Base-by-base conservation (phyloP, 2,888 invertebrate genomes). In the Eilema griseolum region DNA sequence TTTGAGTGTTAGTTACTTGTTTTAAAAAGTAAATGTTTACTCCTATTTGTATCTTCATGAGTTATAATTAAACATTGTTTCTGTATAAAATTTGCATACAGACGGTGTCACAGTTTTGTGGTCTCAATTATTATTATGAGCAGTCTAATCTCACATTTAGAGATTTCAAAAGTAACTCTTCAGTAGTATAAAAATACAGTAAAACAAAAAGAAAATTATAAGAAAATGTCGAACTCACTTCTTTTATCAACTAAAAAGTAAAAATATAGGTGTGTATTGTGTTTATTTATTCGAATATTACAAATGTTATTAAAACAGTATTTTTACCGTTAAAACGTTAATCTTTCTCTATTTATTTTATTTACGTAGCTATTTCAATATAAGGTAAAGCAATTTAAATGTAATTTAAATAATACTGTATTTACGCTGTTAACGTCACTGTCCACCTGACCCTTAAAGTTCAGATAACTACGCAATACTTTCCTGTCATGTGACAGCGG, bases 401-500 rank as follows among this genome's bases (percentile, higher is more conserved):
- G n/a, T n/a, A 14, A 23, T 33, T 37, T 23, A 62, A 62, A 24
- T 10, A 62, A 24, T 10, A 24, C 23, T 7, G 24, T 20, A n/a
- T 37, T 23, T 37, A 37, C 23, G 23, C 2, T 24, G 23, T 16
- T 24, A 8, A 62, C 23, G n/a, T 62, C 26, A 62, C 52, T 52
- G 20, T n/a, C n/a, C 41, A 10, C 20, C 26, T 41, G 10, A 52
- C 11, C 20, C 41, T 10, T 33, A 37, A 66, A 62, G 56, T 16
- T 41, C 61, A 70, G 70, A 57, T 61, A 66, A 66, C 33, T 61
- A 12, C 28, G 66, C 66, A 60, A 63, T 64, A 63, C 28, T 61
- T 67, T 64, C 64, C 63, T 46, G 3, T 71, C 71, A 71, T 67
- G 71, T 71, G 71, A 71, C 63, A 11, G 12, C 59, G 46, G 26